phyloP scores from a whole-genome alignment of 2,797 vertebrate genomes.

The Natrix natrix region DNA sequence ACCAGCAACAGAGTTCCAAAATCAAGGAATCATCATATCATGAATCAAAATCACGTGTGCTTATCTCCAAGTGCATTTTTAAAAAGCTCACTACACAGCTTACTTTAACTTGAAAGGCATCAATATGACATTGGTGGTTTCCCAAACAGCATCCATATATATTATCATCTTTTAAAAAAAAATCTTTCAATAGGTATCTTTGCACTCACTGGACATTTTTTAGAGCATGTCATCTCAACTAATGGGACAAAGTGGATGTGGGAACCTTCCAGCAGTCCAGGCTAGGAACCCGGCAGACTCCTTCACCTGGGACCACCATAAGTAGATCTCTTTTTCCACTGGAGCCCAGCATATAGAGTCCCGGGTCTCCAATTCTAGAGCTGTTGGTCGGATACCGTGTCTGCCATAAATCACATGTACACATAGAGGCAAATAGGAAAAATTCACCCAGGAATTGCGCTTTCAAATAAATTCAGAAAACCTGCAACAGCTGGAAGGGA shows the following conservation, averaged over 20 bases:
- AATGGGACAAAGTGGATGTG: conserved; percentile 82
- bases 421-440: conserved; percentile 97
- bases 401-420: conserved; percentile 96
- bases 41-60: conserved; percentile 38
- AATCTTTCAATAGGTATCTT: conserved; percentile 77
- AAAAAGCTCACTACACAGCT: conserved; percentile 38
- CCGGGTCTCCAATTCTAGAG: conserved; percentile 93
- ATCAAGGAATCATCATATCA: conserved; percentile 58
- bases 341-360: conserved; percentile 86
- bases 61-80: conserved; percentile 52
- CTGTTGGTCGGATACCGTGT: conserved; percentile 88
- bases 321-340: conserved; percentile 93
- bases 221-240: conserved; percentile 79
- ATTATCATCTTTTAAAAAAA: conserved; percentile 51
- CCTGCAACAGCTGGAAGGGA: conserved; percentile 73
- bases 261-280: conserved; percentile 96
- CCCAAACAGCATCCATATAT: conserved; percentile 68
- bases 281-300: conserved; percentile 93
- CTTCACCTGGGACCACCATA: conserved; percentile 90
- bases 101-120: conserved; percentile 58
- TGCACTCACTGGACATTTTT: conserved; percentile 79
- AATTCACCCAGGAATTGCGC: conserved; percentile 87
- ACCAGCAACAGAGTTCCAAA: conserved; percentile 63
- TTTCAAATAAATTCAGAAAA: conserved; percentile 57
- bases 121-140: conserved; percentile 46